phyloP scores from a whole-genome alignment of 2,797 vertebrate genomes.

The Danio choprae region DNA sequence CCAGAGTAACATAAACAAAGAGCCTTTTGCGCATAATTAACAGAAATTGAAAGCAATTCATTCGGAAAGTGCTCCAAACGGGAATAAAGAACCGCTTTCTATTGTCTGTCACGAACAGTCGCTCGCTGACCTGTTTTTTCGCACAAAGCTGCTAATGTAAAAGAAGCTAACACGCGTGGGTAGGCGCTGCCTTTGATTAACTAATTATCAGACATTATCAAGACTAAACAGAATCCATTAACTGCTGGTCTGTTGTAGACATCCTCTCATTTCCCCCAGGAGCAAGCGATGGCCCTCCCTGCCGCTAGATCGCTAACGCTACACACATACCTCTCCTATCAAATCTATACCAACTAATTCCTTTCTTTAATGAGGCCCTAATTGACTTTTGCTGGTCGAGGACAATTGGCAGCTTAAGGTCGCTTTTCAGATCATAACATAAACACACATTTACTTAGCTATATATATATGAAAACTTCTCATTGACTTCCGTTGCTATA shows the following conservation, averaged over 20 bases:
- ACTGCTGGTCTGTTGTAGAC: constrained; percentile 68
- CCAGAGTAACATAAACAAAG: constrained; percentile 5
- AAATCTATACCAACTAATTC: constrained; percentile 79
- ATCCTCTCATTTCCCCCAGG: constrained; percentile 76
- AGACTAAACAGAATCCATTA: constrained; percentile 84
- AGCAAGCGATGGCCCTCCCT: constrained; percentile 46
- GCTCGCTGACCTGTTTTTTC: constrained; percentile 65
- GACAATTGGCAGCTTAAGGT: constrained; percentile 58
- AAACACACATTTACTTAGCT: constrained; percentile 20
- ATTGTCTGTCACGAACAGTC: constrained; percentile 31
- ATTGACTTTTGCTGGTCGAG: constrained; percentile 71
- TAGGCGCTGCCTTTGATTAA: constrained; percentile 80
- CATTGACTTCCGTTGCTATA: constrained; percentile 6
- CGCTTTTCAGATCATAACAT: constrained; percentile 58
- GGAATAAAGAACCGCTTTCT: not conserved
- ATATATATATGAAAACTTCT: not conserved
- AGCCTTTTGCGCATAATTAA: constrained; percentile 37
- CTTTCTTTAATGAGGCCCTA: constrained; percentile 78
- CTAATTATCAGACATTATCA: constrained; percentile 85
- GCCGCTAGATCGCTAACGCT: constrained; percentile 50
- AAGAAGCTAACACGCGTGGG: constrained; percentile 71
- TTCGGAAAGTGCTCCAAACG: not conserved
- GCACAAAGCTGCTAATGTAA: constrained; percentile 61
- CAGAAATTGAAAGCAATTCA: constrained; percentile 32
- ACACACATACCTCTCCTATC: constrained; percentile 73